Conservation (phyloP, 2,113 vertebrate species). For the Acanthisitta chloris region DNA sequence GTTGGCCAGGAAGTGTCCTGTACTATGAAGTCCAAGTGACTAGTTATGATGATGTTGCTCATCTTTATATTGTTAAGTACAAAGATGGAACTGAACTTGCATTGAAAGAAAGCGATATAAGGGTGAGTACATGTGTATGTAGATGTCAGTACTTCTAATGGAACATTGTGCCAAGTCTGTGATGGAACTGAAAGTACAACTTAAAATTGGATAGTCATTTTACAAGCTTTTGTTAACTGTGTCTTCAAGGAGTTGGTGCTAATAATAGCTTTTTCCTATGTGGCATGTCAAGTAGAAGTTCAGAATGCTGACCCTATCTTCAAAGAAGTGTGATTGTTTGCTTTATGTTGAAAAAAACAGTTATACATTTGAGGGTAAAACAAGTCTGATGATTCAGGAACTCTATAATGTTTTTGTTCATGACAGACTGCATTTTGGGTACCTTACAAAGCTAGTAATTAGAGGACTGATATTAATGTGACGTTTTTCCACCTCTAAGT, state of each 20-base stretch:
- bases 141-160: not conserved
- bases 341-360: not conserved
- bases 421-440: not conserved
- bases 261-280: not conserved
- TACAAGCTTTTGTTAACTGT: not conserved
- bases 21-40: conserved; percentile 92
- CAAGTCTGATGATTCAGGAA: not conserved
- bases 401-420: not conserved
- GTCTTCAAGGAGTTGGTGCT: not conserved
- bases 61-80: conserved; percentile 92
- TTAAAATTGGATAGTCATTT: not conserved
- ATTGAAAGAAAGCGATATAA: conserved; percentile 88
- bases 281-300: not conserved
- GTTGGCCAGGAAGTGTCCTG: conserved; percentile 93
- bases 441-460: not conserved
- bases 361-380: not conserved
- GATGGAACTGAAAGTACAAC: not conserved
- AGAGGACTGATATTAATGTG: not conserved
- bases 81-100: conserved; percentile 95
- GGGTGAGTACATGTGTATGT: conserved; percentile 63
- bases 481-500: not conserved
- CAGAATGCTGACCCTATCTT: not conserved
- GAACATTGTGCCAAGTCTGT: not conserved
- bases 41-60: conserved; percentile 71
- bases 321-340: not conserved